Percentiles rank a stretch among this genome's conserved stretches.
These are phyloP conservation scores for Lepidostoma basale DNA, from an alignment of 1,140 invertebrate species.

Conservation along the genomic window DNA sequence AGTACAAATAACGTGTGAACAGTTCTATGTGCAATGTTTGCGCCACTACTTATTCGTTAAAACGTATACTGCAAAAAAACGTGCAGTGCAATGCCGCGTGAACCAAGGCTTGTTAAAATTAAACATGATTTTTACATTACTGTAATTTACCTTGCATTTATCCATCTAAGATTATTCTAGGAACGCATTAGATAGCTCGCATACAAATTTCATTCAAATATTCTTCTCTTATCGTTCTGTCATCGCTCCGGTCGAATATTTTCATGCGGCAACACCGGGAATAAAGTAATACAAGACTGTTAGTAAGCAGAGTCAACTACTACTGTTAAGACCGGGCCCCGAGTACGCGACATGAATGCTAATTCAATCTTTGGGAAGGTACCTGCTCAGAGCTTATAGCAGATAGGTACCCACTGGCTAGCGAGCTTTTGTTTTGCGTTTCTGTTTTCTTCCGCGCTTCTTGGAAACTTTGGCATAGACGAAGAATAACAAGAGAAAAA, in stretches of 20 bases:
- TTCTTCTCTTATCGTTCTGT: background rate
- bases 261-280: conserved; percentile 36
- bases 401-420: background rate
- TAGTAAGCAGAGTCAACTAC: conserved; percentile 34
- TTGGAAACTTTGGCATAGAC: conserved; percentile 13
- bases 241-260: conserved; percentile 31
- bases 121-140: too few relatives aligned
- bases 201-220: conserved; percentile 23
- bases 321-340: conserved; percentile 27
- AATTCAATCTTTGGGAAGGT: conserved; percentile 10
- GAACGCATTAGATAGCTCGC: conserved; percentile 3
- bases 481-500: too few relatives aligned
- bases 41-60: too few relatives aligned
- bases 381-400: too few relatives aligned
- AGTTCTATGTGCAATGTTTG: too few relatives aligned
- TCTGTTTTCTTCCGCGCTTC: conserved; percentile 15
- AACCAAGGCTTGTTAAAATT: too few relatives aligned
- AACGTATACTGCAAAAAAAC: too few relatives aligned
- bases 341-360: conserved; percentile 38
- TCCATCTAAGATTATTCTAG: too few relatives aligned
- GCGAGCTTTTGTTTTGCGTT: too few relatives aligned
- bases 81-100: too few relatives aligned
- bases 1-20: too few relatives aligned
- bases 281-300: conserved; percentile 42
- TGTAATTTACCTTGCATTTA: too few relatives aligned